Base-by-base conservation (phyloP, 1,140 invertebrate genomes). In the Paraescarpia echinospica region DNA sequence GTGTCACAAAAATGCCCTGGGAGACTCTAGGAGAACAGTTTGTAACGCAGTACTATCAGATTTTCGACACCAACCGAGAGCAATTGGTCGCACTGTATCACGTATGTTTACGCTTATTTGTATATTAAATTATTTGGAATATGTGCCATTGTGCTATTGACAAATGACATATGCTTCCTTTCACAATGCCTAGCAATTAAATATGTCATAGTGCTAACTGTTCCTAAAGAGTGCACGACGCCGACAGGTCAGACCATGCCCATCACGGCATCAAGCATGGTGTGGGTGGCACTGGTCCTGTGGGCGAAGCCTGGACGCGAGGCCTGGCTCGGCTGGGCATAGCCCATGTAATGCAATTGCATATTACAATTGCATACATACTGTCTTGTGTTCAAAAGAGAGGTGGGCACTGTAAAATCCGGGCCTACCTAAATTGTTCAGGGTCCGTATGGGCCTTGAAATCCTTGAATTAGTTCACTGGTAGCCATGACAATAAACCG, bases 31-130 rank as follows among this genome's bases (percentile, higher is more conserved):
- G 90, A 90, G 90, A 90, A 41, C 34, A 34, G 90, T 90, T 90
- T 90, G 90, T 90, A 34, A 34, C 34, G 90, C 90, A 90, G 35
- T 90, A 90, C 35, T 90, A 90, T 41, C 34, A 34, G 90, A 34
- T 90, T 34, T 90, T 90, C 90, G 90, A 90, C 90, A 90, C 34
- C 35, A 90, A 90, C 35, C 34, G 35, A 41, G 90, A 90, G 35
- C 34, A 90, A 35, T 41, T 90, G 34, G 34, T 90, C 34, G 35
- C 90, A 18, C 34, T 90, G 4, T 90, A 90, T 90, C 90, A 90
- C 35, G 90, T 90, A 90, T 35, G 90, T 77, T 77, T 77, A 77
- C 59, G 27, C 59, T 18, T 27, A 77, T 77, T 77, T 77, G 27
- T 31, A 77, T 77, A 77, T 77, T 22, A 77, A 77, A 77, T 51